Base-by-base conservation (phyloP, 2,888 invertebrate species). In the Ptilodon capucinus region DNA sequence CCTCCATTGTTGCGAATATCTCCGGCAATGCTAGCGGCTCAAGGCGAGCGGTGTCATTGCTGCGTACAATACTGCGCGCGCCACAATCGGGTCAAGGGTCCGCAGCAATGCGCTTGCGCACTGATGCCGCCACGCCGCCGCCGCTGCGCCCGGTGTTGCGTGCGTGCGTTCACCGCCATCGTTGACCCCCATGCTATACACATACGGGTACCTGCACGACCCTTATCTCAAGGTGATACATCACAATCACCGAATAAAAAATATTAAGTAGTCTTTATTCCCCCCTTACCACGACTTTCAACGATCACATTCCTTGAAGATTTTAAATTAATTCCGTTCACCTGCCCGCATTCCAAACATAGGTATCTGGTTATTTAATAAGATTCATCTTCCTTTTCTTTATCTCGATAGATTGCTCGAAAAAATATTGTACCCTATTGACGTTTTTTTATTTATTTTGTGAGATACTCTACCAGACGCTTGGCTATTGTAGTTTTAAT, bases 1-100 rank as follows among this genome's bases (percentile, higher is more conserved):
- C 88, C 88, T 89, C 90, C 83, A 91, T 91, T 91, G 91, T 91
- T 91, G 91, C 90, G 84, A 89, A 90, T 91, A 91, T 90, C 90
- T 90, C 89, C 87, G 88, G 85, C 89, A 87, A 86, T 89, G 90
- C 86, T 88, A 87, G 81, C 87, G 81, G 81, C 89, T 89, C 90
- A 90, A 90, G 91, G 91, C 88, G 84, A 91, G 69, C 85, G 84
- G 89, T 91, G 89, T 88, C 91, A 89, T 86, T 89, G 89, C 91
- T 89, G 89, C 84, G 87, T 86, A 86, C 86, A 84, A 84, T 86
- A 84, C 84, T 77, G 77, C 70, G 76, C 74, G 71, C 76, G 77
- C 81, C 75, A 76, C 85, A 90, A 84, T 82, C 85, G 81, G 88
- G 90, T 89, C 89, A 90, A 88, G 90, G 89, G 87, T 85, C 74